Evolutionary conservation across 2,797 vertebrate species (phyloP).

Genomic region (Diceros bicornis): DNA sequence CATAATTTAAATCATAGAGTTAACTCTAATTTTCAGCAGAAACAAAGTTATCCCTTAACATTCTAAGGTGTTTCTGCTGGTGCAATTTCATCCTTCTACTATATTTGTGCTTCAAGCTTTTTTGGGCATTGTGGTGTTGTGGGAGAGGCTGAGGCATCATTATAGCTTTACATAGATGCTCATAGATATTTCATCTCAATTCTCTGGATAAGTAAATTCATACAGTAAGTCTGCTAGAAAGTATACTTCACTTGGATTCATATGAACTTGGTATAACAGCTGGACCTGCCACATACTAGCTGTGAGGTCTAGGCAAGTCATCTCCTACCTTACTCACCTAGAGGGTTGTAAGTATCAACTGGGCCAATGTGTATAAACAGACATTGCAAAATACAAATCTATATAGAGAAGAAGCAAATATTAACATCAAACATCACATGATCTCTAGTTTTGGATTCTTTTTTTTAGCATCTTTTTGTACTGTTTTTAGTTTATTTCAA

Average conservation of each 20-base stretch:
- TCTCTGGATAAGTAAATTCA: neutral
- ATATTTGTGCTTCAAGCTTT: neutral
- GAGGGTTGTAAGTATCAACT: accelerated
- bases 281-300: neutral
- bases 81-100: neutral
- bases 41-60: neutral
- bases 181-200: neutral
- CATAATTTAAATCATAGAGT: neutral
- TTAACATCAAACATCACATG: neutral
- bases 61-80: neutral
- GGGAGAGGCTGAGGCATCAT: accelerated
- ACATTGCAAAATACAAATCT: neutral
- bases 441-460: neutral
- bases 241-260: neutral
- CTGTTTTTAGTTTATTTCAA: neutral
- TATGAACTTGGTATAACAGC: neutral
- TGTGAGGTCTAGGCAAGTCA: neutral
- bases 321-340: neutral
- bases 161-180: neutral
- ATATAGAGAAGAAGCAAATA: neutral
- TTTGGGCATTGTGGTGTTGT: too few species aligned
- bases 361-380: neutral
- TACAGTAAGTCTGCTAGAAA: neutral
- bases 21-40: neutral
- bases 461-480: neutral